Evolutionary conservation across 2,113 vertebrate species (phyloP).

Genomic region (Fukomys damarensis): DNA sequence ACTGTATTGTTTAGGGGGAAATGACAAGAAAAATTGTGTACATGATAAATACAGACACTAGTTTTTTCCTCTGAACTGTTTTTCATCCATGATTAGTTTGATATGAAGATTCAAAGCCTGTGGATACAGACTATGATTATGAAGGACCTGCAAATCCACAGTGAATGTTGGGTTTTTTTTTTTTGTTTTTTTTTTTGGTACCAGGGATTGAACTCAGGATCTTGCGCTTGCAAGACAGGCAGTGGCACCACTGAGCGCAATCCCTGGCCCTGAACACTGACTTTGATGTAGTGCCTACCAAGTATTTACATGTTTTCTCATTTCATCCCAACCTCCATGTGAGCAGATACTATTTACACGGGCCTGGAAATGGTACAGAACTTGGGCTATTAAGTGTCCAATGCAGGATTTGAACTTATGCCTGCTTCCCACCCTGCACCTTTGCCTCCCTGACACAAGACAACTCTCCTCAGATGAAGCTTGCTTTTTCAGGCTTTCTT

Average conservation of each 20-base stretch:
- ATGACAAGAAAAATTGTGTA: not conserved
- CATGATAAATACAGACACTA: not conserved
- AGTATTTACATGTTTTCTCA: not conserved
- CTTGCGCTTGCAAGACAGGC: too few species aligned
- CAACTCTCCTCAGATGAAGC: not conserved
- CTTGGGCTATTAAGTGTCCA: not conserved
- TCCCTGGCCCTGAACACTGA: not conserved
- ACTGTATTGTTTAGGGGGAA: not conserved
- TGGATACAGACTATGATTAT: not conserved
- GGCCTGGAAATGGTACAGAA: not conserved
- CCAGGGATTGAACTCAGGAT: too few species aligned
- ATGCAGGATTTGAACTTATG: not conserved
- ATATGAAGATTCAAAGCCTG: not conserved
- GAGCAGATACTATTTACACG: not conserved
- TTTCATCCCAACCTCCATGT: not conserved
- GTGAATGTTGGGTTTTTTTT: too few species aligned
- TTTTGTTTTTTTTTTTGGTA: too few species aligned
- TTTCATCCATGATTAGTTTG: not conserved
- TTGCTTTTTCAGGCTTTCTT: not conserved
- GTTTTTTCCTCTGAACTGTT: too few species aligned
- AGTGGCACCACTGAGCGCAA: too few species aligned
- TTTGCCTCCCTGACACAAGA: not conserved
- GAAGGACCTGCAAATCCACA: not conserved
- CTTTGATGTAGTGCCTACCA: not conserved
- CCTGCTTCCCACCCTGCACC: not conserved